Percentiles rank a stretch among this genome's conserved stretches.
phyloP scores from a whole-genome alignment of 2,113 vertebrate species.

The Onychostruthus taczanowskii region DNA sequence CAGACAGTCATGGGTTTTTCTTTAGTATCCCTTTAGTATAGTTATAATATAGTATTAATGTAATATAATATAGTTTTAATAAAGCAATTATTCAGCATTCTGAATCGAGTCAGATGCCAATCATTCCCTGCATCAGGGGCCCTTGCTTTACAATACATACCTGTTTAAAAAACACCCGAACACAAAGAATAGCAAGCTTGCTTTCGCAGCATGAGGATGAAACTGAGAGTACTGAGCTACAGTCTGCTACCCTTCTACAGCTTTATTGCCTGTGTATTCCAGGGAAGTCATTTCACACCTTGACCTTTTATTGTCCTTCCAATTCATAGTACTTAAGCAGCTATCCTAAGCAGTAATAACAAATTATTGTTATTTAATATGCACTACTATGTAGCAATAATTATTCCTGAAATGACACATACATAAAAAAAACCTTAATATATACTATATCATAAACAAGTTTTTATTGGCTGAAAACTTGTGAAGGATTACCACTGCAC shows the following conservation, averaged over 20 bases:
- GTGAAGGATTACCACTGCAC: background rate
- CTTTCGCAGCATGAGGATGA: background rate
- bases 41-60: too few species aligned
- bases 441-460: background rate
- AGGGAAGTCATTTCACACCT: background rate
- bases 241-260: background rate
- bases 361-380: background rate
- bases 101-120: too few species aligned
- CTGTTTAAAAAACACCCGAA: background rate
- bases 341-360: background rate
- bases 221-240: background rate
- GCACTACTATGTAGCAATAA: background rate
- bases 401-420: background rate
- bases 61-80: too few species aligned
- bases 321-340: background rate
- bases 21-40: too few species aligned
- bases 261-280: background rate
- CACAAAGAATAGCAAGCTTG: background rate
- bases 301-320: background rate
- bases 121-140: too few species aligned
- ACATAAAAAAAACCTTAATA: background rate
- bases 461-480: background rate
- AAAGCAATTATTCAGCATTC: too few species aligned
- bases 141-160: too few species aligned
- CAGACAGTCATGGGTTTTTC: too few species aligned